These are phyloP conservation scores for Zaprionus gabonicus DNA, from an alignment of 1,140 invertebrate species.

Conservation along the genomic window DNA sequence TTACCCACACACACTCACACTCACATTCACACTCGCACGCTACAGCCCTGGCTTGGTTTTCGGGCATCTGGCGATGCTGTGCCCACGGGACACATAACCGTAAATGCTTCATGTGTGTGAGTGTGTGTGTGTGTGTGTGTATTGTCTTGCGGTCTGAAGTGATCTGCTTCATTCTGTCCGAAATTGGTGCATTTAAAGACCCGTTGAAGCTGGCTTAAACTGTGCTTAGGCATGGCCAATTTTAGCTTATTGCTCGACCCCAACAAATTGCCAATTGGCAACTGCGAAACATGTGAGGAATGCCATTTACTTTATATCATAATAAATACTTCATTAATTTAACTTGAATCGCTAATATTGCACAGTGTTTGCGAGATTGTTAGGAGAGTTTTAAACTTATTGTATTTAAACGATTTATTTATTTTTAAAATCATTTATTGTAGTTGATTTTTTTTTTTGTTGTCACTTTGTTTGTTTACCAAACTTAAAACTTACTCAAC, in stretches of 20 bases:
- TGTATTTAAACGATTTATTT: background rate
- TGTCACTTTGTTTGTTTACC: too few species aligned
- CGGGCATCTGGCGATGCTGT: slow-evolving; percentile 41
- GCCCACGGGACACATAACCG: slow-evolving; percentile 74
- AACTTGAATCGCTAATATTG: too few species aligned
- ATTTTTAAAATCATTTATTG: too few species aligned
- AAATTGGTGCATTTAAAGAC: slow-evolving; percentile 70
- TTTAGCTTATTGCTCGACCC: slow-evolving; percentile 30
- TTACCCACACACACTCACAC: slow-evolving; percentile 39
- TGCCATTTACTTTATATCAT: background rate
- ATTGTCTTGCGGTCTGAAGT: slow-evolving; percentile 36
- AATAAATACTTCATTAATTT: background rate
- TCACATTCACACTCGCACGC: slow-evolving; percentile 27
- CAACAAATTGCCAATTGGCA: slow-evolving; percentile 24
- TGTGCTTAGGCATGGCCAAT: slow-evolving; percentile 41
- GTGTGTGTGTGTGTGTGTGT: slow-evolving; percentile 8
- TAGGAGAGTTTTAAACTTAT: too few species aligned
- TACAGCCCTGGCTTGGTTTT: slow-evolving; percentile 41
- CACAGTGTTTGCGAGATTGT: too few species aligned
- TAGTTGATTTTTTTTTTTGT: too few species aligned
- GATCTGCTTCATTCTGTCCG: slow-evolving; percentile 32
- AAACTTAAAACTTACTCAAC: too few species aligned
- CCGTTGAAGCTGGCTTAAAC: slow-evolving; percentile 54
- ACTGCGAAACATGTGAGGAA: slow-evolving; percentile 4
- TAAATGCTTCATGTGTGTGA: slow-evolving; percentile 53